Evolutionary conservation across 2,113 vertebrate species (phyloP).

Genomic region (Rhombomys opimus): DNA sequence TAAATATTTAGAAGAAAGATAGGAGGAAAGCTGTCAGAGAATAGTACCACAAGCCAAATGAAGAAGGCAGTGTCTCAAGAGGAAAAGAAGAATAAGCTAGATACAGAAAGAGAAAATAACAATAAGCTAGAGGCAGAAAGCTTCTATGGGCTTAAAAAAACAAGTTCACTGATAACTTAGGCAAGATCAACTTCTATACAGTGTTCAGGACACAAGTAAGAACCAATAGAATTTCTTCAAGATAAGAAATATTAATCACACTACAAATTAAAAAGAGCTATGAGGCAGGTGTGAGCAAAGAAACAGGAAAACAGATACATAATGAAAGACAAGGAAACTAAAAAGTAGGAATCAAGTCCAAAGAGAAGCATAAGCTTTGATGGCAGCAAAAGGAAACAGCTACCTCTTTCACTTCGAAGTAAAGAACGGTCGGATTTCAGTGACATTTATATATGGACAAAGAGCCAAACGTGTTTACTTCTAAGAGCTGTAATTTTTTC

Average conservation of each 20-base stretch:
- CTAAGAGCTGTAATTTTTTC: constrained; percentile 5
- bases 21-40: neutral
- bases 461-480: neutral
- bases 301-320: neutral
- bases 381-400: neutral
- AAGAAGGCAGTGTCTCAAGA: neutral
- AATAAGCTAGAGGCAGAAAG: neutral
- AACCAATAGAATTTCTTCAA: neutral
- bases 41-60: neutral
- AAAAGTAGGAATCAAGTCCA: neutral
- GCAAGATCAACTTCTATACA: neutral
- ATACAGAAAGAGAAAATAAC: neutral
- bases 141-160: neutral
- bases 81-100: neutral
- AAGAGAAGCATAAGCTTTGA: neutral
- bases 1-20: neutral
- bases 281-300: neutral
- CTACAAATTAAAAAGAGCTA: neutral
- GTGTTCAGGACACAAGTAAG: neutral
- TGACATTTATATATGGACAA: neutral
- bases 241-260: neutral
- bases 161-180: constrained; percentile 15
- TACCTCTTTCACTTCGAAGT: neutral
- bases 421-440: neutral
- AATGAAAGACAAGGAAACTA: neutral